Evolutionary conservation across 2,888 invertebrate species (phyloP).

Genomic region (Enoplolaimus lenunculus): DNA sequence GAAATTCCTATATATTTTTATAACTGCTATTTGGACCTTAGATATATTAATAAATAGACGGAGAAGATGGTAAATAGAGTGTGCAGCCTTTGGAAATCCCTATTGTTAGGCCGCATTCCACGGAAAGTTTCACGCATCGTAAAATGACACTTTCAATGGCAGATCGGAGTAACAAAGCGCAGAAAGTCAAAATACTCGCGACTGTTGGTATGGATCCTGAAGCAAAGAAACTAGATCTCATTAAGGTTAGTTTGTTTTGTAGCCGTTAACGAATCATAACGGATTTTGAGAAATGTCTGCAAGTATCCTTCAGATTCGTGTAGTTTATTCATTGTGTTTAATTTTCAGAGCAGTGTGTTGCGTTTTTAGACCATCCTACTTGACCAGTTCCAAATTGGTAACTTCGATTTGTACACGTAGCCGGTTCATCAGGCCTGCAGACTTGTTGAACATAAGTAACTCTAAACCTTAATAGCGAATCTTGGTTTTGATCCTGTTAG

Average conservation of each 20-base stretch:
- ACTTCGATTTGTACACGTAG: too few species aligned
- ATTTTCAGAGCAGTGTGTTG: background rate
- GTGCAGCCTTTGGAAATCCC: too few species aligned
- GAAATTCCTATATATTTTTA: too few species aligned
- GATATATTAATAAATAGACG: conserved; percentile 16
- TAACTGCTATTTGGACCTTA: background rate
- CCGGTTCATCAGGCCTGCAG: too few species aligned
- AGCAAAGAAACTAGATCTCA: conserved; percentile 50
- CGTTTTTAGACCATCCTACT: too few species aligned
- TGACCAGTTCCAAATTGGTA: too few species aligned
- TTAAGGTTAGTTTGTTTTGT: too few species aligned
- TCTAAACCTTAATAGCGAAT: too few species aligned
- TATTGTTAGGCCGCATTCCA: conserved; percentile 78
- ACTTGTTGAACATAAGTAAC: too few species aligned
- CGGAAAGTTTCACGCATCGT: conserved; percentile 93
- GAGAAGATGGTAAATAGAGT: too few species aligned
- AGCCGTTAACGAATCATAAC: background rate
- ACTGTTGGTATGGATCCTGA: conserved; percentile 88
- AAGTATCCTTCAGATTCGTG: background rate
- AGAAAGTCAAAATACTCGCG: conserved; percentile 85
- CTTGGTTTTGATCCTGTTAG: too few species aligned
- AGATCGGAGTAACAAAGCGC: conserved; percentile 78
- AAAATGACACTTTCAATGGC: conserved; percentile 97
- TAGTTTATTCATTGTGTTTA: background rate
- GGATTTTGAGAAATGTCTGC: background rate